Base-by-base conservation (phyloP, 2,113 vertebrate species). In the Gobiocypris rarus region DNA sequence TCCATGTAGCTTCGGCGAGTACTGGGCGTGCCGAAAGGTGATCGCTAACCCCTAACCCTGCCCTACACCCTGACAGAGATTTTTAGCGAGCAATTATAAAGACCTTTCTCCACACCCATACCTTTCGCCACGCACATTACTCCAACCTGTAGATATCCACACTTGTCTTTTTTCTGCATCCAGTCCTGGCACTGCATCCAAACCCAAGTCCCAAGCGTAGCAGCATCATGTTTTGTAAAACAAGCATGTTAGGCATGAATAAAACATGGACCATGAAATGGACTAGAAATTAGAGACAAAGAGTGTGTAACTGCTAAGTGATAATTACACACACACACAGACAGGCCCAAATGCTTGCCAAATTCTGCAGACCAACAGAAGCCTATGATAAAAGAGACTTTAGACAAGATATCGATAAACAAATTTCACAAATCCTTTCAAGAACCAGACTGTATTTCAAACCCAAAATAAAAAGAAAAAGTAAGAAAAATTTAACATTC, bases 191-290 rank as follows among this genome's bases (percentile, higher is more conserved):
- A 45, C 34, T 5, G 38, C 2, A 10, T 48, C 43, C 45, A 81
- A 52, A 81, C 26, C 24, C 19, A 69, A 69, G 63, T 81, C 78
- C 56, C 59, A 5, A 41, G 74, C 7, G 22, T n/a, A n/a, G 31
- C 59, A 65, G 61, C 75, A 70, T 26, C 43, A 50, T 81, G 65
- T 82, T 82, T 54, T 78, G 75, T 76, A 78, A 26, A 77, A 76
- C 58, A 82, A 82, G 73, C 59, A 75, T 83, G 82, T 74, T 61
- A n/a, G 38, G 9, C 28, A 83, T 84, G 83, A 78, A 84, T 84
- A 77, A 78, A 78, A 77, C 74, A 84, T 77, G 5, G 22, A 2
- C 56, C 73, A 69, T 65, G 24, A 75, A 83, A 83, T 75, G 41
- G 58, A 75, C 54, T 83, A 26, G 70, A 83, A 83, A 75, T 83